Evolutionary conservation across 1,140 invertebrate genomes (phyloP).

Genomic region (Notospermus geniculatus): DNA sequence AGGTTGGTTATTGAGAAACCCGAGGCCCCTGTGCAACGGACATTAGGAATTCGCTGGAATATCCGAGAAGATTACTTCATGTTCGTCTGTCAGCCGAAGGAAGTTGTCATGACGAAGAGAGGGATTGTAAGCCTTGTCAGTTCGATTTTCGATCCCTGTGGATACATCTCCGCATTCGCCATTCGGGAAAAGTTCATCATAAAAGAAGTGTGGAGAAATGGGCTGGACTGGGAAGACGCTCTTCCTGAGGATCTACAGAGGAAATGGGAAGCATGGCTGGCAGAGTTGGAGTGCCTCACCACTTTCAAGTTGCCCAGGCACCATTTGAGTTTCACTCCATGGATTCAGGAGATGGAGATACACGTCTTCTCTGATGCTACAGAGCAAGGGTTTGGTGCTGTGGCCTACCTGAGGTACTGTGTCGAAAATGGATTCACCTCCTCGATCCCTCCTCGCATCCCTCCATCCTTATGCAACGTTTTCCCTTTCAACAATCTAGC

Average conservation of each 20-base stretch:
- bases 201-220: slow-evolving; percentile 13
- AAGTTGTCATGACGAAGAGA: no score
- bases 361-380: slow-evolving; percentile 11
- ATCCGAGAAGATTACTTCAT: no score
- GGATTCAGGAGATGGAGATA: not conserved
- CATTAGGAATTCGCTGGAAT: no score
- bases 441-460: no score
- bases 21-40: no score
- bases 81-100: no score
- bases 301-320: slow-evolving; percentile 3
- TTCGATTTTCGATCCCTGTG: slow-evolving; percentile 21
- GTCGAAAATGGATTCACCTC: not conserved
- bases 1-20: no score
- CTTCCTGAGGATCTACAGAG: not conserved
- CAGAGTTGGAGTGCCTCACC: slow-evolving; percentile 6
- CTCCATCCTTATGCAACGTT: no score
- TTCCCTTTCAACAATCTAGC: no score
- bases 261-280: slow-evolving; percentile 10
- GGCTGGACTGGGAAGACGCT: slow-evolving; percentile 20
- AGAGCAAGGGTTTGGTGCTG: slow-evolving; percentile 13
- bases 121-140: slow-evolving; percentile 15
- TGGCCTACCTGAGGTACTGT: not conserved
- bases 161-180: slow-evolving; percentile 17
- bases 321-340: not conserved
- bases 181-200: slow-evolving; percentile 17